Evolutionary conservation across 2,888 invertebrate genomes (phyloP).

Genomic region (Mechanitis messenoides): DNA sequence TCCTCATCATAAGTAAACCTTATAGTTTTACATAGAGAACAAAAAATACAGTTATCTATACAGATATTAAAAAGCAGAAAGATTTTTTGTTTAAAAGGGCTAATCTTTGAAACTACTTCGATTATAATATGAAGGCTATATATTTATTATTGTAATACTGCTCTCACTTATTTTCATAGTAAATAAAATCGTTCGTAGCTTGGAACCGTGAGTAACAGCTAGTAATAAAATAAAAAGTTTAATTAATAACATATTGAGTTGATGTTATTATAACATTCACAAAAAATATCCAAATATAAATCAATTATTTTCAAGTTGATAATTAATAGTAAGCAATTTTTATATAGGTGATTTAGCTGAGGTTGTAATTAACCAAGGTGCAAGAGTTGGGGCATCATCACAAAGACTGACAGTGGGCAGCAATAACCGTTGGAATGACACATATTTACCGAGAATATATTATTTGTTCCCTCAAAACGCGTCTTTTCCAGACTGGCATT

Average conservation of each 20-base stretch:
- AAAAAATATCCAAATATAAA: not conserved
- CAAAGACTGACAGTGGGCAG: slow-evolving; percentile 71
- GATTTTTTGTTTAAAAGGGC: no score
- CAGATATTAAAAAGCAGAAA: not conserved
- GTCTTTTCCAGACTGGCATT: slow-evolving; percentile 73
- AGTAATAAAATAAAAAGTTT: no score
- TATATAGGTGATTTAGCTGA: slow-evolving; percentile 80
- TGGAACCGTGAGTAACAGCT: no score
- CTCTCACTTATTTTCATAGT: no score
- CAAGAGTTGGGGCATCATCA: slow-evolving; percentile 56
- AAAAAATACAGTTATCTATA: slow-evolving; percentile 2
- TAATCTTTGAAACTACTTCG: no score
- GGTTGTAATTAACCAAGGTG: slow-evolving; percentile 80
- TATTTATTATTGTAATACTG: no score
- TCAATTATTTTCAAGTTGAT: not conserved
- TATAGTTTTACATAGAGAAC: not conserved
- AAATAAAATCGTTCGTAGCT: no score
- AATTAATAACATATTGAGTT: no score
- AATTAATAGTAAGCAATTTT: not conserved
- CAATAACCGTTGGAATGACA: slow-evolving; percentile 81
- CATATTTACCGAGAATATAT: slow-evolving; percentile 73
- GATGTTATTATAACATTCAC: no score
- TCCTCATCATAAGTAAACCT: no score
- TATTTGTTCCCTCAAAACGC: slow-evolving; percentile 70
- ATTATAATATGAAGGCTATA: no score